Base-by-base conservation (phyloP, 2,113 vertebrate species). In the Elaphurus davidianus region DNA sequence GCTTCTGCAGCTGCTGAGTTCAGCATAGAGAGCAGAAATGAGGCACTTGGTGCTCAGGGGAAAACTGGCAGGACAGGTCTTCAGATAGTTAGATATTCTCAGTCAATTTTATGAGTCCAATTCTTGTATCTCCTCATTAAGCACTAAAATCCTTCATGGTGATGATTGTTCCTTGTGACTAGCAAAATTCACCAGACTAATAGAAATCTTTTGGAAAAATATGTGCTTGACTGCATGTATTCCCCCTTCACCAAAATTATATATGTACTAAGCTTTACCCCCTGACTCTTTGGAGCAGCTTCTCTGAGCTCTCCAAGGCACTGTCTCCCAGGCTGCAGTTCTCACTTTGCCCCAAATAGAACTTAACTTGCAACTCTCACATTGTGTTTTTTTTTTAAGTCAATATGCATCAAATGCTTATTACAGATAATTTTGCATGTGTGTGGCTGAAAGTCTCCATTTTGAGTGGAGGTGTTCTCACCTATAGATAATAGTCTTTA, bases 381-480 rank as follows among this genome's bases (percentile, higher is more conserved):
- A 0, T 15, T 43, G 40, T 76, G 40, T 76, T 76, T 71, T 67
- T n/a, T 71, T 74, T 40, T 23, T 1, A 74, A 43, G 36, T 76
- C 40, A 43, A 7, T 27, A 27, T 76, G 62, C 12, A 43, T 28
- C 85, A 23, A 7, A 16, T 1, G 1, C 74, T n/a, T 9, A 4
- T 0, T 33, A 30, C 27, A 59, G 25, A 3, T 2, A 3, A 7
- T 12, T 19, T 36, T 16, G 3, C 30, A 0, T 3, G 1, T 7
- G 11, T 6, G 71, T 8, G 17, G 47, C 91, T 23, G 6, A 4
- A 64, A 16, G 11, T 3, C 13, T 33, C 50, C 50, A 0, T 13
- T 17, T 16, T 5, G 0, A 33, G 45, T 3, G 12, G 54, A 62
- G 36, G 16, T 21, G 27, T 2, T 11, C 43, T 45, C 79, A 47